These are phyloP conservation scores for Tetramorium simillimum DNA, from an alignment of 1,140 invertebrate species.

Conservation along the genomic window DNA sequence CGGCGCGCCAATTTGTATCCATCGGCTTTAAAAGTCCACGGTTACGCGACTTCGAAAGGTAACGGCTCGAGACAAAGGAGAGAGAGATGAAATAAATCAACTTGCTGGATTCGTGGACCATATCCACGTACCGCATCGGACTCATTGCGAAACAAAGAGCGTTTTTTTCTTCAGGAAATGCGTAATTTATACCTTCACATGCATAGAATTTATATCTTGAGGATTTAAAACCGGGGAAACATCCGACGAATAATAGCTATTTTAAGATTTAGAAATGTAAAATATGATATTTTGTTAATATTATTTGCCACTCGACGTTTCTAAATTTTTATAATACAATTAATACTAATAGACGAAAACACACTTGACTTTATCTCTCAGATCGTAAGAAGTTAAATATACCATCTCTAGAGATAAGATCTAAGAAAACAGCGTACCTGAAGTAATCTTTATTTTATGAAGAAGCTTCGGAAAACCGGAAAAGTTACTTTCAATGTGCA, in stretches of 20 bases:
- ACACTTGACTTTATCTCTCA: not conserved
- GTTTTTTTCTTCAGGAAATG: not conserved
- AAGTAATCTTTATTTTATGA: not conserved
- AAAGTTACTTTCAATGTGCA: not conserved
- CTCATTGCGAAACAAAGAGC: slow-evolving; percentile 2
- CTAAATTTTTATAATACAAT: not conserved
- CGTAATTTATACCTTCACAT: not conserved
- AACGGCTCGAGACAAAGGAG: slow-evolving; percentile 1
- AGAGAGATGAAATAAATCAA: not conserved
- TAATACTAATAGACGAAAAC: not conserved
- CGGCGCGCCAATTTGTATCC: slow-evolving; percentile 71
- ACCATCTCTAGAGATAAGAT: not conserved
- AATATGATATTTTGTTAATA: not conserved
- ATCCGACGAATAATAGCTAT: not conserved
- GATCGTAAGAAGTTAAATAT: not conserved
- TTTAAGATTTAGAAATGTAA: not conserved
- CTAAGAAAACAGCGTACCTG: not conserved
- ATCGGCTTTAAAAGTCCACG: not conserved
- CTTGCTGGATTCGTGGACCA: slow-evolving; percentile 17
- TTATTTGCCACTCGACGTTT: not conserved
- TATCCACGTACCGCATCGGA: not conserved
- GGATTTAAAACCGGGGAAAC: not conserved
- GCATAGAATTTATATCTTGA: not conserved
- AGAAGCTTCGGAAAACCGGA: not conserved
- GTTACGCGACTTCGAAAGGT: not conserved